Conservation (phyloP, 2,113 vertebrate species). For the Etheostoma cragini region DNA sequence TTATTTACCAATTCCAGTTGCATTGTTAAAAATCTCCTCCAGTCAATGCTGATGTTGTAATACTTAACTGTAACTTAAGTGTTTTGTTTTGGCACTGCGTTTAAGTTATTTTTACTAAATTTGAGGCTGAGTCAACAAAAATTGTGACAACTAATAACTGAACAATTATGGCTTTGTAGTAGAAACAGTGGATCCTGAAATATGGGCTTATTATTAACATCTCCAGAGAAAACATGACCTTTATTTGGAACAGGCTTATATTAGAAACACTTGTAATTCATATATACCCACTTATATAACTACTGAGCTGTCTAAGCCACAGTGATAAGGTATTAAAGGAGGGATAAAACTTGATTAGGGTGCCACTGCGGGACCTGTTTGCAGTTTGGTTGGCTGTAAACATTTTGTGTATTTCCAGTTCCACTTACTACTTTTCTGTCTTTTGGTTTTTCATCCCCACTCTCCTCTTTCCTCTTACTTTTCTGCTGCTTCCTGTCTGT, state of each 20-base stretch:
- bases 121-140: no score
- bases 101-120: no score
- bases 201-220: neutral
- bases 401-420: neutral
- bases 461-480: neutral
- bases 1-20: neutral
- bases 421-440: neutral
- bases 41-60: no score
- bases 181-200: neutral
- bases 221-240: no score
- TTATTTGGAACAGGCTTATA: neutral
- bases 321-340: no score
- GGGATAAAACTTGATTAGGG: no score
- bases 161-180: no score
- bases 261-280: neutral
- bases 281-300: neutral
- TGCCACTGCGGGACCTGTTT: neutral
- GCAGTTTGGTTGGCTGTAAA: neutral
- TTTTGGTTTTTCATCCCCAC: neutral
- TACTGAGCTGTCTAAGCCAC: no score
- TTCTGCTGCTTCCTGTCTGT: slow-evolving; percentile 4
- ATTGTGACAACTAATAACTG: no score
- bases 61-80: neutral
- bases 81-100: neutral
- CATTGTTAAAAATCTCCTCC: neutral